phyloP scores from a whole-genome alignment of 2,113 vertebrate species.

The Zosterops hypoxanthus region DNA sequence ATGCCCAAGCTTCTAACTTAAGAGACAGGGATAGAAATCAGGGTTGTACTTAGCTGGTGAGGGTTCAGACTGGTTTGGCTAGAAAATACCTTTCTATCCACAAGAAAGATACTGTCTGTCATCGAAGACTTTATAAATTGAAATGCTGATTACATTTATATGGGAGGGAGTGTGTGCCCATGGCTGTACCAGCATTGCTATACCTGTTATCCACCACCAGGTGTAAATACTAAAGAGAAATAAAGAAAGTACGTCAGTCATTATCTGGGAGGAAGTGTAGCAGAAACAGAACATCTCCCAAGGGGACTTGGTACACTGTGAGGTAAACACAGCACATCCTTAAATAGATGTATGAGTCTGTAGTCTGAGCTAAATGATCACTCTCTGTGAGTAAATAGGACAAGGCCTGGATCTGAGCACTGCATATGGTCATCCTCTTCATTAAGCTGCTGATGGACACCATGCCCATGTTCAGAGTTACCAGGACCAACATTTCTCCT shows the following conservation, averaged over 20 bases:
- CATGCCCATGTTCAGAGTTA: background rate
- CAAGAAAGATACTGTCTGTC: background rate
- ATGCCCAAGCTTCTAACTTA: background rate
- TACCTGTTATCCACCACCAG: background rate
- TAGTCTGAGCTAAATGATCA: background rate
- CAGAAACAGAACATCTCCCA: background rate
- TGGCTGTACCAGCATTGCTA: background rate
- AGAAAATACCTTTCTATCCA: background rate
- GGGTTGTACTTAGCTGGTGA: background rate
- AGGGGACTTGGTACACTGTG: background rate
- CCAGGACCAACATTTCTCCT: background rate
- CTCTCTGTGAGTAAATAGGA: background rate
- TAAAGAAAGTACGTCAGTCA: background rate
- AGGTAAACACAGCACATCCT: background rate
- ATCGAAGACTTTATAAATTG: background rate
- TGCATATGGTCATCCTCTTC: background rate
- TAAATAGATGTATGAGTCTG: background rate
- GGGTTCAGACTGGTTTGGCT: background rate
- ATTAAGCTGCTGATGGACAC: background rate
- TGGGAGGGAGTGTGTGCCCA: background rate
- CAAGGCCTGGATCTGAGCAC: background rate
- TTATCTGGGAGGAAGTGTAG: background rate
- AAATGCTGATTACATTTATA: background rate
- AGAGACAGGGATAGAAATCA: background rate
- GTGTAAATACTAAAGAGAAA: background rate